Percentiles rank a stretch among this genome's conserved stretches.
phyloP scores from a whole-genome alignment of 1,140 invertebrate genomes.

The Lethocerus indicus region DNA sequence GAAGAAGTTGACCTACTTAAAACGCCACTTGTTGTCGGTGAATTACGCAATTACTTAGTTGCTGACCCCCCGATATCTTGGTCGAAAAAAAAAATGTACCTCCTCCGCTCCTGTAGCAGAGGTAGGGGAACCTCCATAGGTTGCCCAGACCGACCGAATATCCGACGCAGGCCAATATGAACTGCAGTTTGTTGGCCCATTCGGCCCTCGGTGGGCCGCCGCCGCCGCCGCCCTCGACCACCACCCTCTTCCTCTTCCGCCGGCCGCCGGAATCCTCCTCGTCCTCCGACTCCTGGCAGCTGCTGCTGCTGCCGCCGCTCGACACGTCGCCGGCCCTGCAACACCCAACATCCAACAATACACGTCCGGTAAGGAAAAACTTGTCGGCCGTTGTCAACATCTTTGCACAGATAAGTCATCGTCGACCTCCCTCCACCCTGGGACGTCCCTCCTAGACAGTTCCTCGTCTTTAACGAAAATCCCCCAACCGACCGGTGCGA shows the following conservation, averaged over 20 bases:
- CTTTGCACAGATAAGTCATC: too few species aligned
- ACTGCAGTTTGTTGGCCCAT: constrained; percentile 82
- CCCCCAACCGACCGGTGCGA: too few species aligned
- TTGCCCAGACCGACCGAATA: constrained; percentile 85
- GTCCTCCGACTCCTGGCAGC: constrained; percentile 13
- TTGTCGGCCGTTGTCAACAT: too few species aligned
- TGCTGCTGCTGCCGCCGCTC: constrained; percentile 11
- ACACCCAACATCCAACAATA: background rate
- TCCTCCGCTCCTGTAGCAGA: constrained; percentile 69
- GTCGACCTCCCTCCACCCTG: too few species aligned
- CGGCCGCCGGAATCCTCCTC: constrained; percentile 2
- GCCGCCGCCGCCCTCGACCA: constrained; percentile 12
- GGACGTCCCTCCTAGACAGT: too few species aligned
- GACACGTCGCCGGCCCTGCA: constrained; percentile 12
- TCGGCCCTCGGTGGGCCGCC: constrained; percentile 35
- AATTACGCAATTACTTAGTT: too few species aligned
- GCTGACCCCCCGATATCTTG: too few species aligned
- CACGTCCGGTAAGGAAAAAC: too few species aligned
- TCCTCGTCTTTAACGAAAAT: too few species aligned
- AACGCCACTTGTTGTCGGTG: too few species aligned
- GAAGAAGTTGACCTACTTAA: too few species aligned
- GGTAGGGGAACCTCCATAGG: constrained; percentile 76
- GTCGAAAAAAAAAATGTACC: too few species aligned
- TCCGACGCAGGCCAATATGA: constrained; percentile 75
- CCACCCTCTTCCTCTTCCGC: constrained; percentile 10